A percentile compares a stretch with the other conserved stretches of the same genome.
phyloP scores from a whole-genome alignment of 2,797 vertebrate genomes.

The Falco novaeseelandiae region DNA sequence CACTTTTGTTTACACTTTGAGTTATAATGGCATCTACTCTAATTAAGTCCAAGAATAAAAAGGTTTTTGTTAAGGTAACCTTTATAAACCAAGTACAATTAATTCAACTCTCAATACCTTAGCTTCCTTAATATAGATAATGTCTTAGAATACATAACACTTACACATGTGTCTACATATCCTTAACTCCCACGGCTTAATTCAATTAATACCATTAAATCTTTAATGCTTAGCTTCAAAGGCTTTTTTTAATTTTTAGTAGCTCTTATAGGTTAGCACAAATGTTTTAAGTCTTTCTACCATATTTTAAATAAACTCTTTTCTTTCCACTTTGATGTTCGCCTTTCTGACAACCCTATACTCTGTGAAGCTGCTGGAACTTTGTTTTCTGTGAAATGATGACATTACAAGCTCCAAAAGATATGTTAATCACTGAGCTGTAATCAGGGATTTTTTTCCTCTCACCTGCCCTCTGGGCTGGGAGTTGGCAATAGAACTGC shows the following conservation, averaged over 20 bases:
- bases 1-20: background rate
- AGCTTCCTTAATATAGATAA: conserved; percentile 3
- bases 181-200: conserved; percentile 55
- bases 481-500: conserved; percentile 33
- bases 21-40: background rate
- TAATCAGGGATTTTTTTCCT: conserved; percentile 25
- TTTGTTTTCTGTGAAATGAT: background rate
- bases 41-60: background rate
- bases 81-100: background rate
- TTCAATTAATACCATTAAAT: conserved; percentile 68
- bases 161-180: conserved; percentile 54
- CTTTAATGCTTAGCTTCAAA: conserved; percentile 69
- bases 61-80: conserved; percentile 5
- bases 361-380: background rate
- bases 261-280: conserved; percentile 27
- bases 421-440: conserved; percentile 35
- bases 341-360: background rate
- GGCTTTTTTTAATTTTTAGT: conserved; percentile 42
- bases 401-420: conserved; percentile 27
- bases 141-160: background rate
- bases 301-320: conserved; percentile 59
- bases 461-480: conserved; percentile 62
- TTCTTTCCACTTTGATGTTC: conserved; percentile 53
- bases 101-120: background rate
- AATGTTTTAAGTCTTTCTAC: conserved; percentile 36